phyloP scores from a whole-genome alignment of 2,113 vertebrate genomes.

The Oncorhynchus keta region DNA sequence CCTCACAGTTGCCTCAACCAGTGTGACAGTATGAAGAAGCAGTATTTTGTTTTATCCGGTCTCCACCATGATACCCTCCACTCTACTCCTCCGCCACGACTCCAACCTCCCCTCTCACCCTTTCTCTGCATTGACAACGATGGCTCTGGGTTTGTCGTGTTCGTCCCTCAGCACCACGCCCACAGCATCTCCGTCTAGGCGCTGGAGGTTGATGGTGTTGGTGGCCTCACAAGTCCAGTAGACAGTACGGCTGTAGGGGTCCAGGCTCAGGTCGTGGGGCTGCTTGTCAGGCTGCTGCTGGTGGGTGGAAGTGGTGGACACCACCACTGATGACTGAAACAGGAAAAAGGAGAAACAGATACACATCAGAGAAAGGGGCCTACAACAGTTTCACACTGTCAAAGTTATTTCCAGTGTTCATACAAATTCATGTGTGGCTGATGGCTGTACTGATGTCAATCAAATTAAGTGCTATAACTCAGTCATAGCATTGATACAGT shows the following conservation, averaged over 20 bases:
- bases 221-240: conserved; percentile 95
- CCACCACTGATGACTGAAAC: conserved; percentile 78
- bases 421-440: too few species aligned
- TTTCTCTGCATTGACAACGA: conserved; percentile 86
- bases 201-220: conserved; percentile 87
- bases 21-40: neutral
- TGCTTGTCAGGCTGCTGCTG: conserved; percentile 79
- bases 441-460: too few species aligned
- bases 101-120: conserved; percentile 73
- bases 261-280: conserved; percentile 90
- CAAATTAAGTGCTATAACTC: too few species aligned
- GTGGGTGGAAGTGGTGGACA: conserved; percentile 71
- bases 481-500: too few species aligned
- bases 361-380: neutral
- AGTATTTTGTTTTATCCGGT: neutral
- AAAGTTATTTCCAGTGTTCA: too few species aligned
- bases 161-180: conserved; percentile 88
- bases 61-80: too few species aligned
- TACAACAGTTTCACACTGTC: too few species aligned
- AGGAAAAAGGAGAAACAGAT: neutral
- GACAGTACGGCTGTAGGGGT: conserved; percentile 86
- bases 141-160: conserved; percentile 84
- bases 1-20: neutral
- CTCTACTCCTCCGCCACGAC: neutral
- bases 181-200: conserved; percentile 79